Evolutionary conservation across 1,140 invertebrate genomes (phyloP), one percentile per base, ranked within the genome.

Genomic region (Macrobrachium rosenbergii): DNA sequence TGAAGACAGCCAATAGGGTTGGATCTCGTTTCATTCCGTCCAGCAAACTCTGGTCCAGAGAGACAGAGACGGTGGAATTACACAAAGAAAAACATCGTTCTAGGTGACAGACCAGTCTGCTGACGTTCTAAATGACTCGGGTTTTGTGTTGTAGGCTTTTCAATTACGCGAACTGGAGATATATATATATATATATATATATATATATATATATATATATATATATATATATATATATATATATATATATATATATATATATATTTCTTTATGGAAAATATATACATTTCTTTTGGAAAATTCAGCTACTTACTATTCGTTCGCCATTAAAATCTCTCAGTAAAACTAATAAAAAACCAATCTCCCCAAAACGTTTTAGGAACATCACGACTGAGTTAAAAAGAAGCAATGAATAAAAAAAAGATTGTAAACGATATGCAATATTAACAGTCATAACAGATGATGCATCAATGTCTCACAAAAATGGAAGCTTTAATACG

Each of bases 11-110:
- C n/a, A 59, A 6, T 10, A 89, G 64, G n/a, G 83, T 83, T 10
- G 88, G 88, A 60, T 84, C 82, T 23, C 76, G 58, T 83, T 89
- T 89, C 88, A 82, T 86, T 12, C 52, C 64, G 28, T 89, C 84
- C 45, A 86, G 62, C 43, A 83, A 19, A 5, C 23, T 60, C 88
- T 89, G 62, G 16, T 6, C 17, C 59, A 81, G 14, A 37, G 19
- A 60, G 52, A 59, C 7, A 17, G 17, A 79, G 16, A 21, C 3
- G 28, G 28, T 37, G 28, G 28, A 37, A 37, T 37, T 3, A 37
- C 3, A 37, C 28, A 37, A 37, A 37, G 28, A 3, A 37, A 37
- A 37, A 3, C 3, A 37, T 37, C 28, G 1, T 37, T 37, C 8
- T 79, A 17, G 60, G 45, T 10, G 16, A 59, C 58, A 16, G 16